Evolutionary conservation across 2,797 vertebrate genomes (phyloP).

Genomic region (Diceros bicornis): DNA sequence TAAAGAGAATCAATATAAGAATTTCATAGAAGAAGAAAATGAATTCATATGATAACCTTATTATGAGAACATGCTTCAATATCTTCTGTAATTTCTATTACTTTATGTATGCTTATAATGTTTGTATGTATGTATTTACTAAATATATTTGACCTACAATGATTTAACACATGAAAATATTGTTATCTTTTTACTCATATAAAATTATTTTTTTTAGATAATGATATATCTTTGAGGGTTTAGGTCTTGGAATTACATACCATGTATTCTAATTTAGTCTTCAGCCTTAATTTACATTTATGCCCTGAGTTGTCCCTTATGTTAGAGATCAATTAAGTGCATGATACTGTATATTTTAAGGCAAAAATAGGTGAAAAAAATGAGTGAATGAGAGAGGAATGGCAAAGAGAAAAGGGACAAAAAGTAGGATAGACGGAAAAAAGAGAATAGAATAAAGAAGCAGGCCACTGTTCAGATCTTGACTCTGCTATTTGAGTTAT

Average conservation of each 20-base stretch:
- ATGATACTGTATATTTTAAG: slow-evolving; percentile 5
- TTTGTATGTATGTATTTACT: not conserved
- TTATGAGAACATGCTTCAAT: not conserved
- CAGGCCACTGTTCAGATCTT: not conserved
- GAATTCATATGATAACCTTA: not conserved
- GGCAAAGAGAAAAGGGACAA: slow-evolving; percentile 19
- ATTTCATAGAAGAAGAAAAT: slow-evolving; percentile 50
- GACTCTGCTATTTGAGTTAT: slow-evolving; percentile 14
- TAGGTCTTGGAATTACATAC: slow-evolving; percentile 2
- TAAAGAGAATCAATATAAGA: not conserved
- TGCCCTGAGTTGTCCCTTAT: not conserved
- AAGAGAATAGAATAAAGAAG: not conserved
- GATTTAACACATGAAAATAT: slow-evolving; percentile 37
- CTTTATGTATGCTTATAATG: not conserved
- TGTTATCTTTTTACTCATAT: not conserved
- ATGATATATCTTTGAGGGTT: slow-evolving; percentile 13
- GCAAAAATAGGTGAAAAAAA: not conserved
- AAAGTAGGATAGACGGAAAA: not conserved
- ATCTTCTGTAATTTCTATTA: not conserved
- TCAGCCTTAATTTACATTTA: slow-evolving; percentile 37
- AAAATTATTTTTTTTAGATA: slow-evolving; percentile 24
- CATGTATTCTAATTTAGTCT: slow-evolving; percentile 45
- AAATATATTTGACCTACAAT: slow-evolving; percentile 19
- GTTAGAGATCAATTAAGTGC: slow-evolving; percentile 6
- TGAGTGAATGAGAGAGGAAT: not conserved